Conservation (phyloP, 92 coral and sea anemone species). For the Epizoanthus ramosus region DNA sequence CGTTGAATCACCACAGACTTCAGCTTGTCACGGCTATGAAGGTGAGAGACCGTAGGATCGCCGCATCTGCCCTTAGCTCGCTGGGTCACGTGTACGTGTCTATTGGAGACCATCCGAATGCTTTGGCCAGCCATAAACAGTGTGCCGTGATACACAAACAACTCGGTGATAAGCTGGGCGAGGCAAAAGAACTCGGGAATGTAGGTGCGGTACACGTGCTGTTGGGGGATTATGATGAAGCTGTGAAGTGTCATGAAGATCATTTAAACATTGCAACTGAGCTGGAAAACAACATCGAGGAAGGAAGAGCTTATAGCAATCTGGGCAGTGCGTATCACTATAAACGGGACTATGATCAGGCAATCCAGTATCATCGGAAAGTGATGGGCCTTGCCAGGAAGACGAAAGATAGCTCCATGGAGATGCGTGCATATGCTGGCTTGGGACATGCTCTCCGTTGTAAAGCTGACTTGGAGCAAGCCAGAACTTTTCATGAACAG, state of each 20-base stretch:
- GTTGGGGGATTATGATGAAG: constrained; percentile 78
- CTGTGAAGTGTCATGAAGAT: constrained; percentile 83
- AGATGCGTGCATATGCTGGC: constrained; percentile 95
- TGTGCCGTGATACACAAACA: constrained; percentile 83
- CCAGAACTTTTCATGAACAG: constrained; percentile 80
- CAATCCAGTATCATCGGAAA: constrained; percentile 72
- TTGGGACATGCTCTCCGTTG: constrained; percentile 92
- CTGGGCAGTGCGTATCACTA: constrained; percentile 93
- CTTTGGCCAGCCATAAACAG: constrained; percentile 89
- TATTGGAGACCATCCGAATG: constrained; percentile 79
- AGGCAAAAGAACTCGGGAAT: constrained; percentile 91
- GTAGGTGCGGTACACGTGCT: constrained; percentile 96
- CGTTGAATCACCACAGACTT: constrained; percentile 80
- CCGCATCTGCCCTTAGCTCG: constrained; percentile 88
- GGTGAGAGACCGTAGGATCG: constrained; percentile 79
- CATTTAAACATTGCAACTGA: constrained; percentile 84
- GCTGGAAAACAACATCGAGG: constrained; percentile 77
- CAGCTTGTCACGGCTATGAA: constrained; percentile 90
- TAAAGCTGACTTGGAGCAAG: constrained; percentile 80
- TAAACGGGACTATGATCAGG: constrained; percentile 85
- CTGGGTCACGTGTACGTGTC: constrained; percentile 94
- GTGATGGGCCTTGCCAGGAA: constrained; percentile 84
- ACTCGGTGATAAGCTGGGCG: constrained; percentile 80
- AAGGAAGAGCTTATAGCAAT: constrained; percentile 91
- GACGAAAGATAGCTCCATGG: constrained; percentile 82